These are phyloP conservation scores for Drosophila elegans DNA, from an alignment of 1,140 invertebrate genomes.

Conservation along the genomic window DNA sequence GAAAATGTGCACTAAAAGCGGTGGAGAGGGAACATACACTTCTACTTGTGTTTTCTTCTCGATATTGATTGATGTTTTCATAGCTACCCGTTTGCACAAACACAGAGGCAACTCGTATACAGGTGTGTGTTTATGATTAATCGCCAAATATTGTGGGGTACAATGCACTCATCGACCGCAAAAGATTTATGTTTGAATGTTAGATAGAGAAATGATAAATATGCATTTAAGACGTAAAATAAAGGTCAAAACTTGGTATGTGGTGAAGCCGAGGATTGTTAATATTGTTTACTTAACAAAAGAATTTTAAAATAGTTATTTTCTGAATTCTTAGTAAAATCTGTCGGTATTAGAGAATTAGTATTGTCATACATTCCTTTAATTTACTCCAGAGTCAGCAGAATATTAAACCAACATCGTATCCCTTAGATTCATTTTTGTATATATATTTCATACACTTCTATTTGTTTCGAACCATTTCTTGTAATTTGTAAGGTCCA, in stretches of 20 bases:
- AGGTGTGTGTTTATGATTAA: constrained; percentile 39
- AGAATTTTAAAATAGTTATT: too few relatives aligned
- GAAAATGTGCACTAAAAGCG: constrained; percentile 9
- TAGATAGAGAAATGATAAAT: constrained; percentile 2
- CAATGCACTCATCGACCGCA: constrained; percentile 22
- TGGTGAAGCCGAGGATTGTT: too few relatives aligned
- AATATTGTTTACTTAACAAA: too few relatives aligned
- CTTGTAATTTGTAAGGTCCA: neutral
- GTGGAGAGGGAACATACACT: neutral
- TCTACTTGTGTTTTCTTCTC: constrained; percentile 32
- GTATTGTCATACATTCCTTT: too few relatives aligned
- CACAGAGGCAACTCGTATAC: constrained; percentile 4
- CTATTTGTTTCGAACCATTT: too few relatives aligned
- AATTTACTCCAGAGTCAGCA: too few relatives aligned
- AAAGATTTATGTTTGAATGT: neutral
- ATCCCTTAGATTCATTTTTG: too few relatives aligned
- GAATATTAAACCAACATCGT: too few relatives aligned
- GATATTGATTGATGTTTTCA: constrained; percentile 41
- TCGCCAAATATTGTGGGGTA: constrained; percentile 21
- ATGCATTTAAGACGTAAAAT: constrained; percentile 5
- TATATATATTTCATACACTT: too few relatives aligned
- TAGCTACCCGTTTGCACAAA: constrained; percentile 4
- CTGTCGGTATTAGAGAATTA: neutral
- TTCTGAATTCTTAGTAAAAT: neutral
- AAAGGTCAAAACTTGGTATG: neutral